A percentile compares a stretch with the other conserved stretches of the same genome.
phyloP scores from a whole-genome alignment of 2,797 vertebrate species.

The Siniperca obscura region DNA sequence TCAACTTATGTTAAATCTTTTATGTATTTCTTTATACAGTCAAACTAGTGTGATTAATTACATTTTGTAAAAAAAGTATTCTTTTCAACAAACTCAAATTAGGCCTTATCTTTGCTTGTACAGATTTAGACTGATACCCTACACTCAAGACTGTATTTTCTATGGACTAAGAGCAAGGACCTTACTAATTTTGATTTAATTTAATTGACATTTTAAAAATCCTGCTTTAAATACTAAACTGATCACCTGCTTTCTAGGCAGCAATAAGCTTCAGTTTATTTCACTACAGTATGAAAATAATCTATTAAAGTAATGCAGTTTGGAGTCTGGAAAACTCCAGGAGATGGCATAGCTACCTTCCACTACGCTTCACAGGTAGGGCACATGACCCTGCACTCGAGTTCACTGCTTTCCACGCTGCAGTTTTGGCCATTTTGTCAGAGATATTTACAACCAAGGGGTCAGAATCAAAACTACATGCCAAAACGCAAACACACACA shows the following conservation, averaged over 20 bases:
- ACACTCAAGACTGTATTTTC: not conserved
- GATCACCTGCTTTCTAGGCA: not conserved
- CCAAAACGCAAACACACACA: conserved; percentile 77
- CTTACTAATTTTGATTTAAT: not conserved
- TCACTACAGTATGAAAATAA: not conserved
- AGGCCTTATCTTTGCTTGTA: not conserved
- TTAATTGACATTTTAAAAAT: not conserved
- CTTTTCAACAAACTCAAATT: not conserved
- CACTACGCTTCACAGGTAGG: conserved; percentile 88
- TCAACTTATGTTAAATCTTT: not conserved
- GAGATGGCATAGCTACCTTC: conserved; percentile 87
- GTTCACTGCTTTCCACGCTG: conserved; percentile 91
- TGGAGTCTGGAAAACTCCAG: conserved; percentile 44
- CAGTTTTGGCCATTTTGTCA: conserved; percentile 94
- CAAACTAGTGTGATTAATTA: not conserved
- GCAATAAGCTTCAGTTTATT: not conserved
- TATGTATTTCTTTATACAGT: no score
- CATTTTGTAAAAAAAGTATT: conserved; percentile 4
- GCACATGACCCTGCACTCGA: conserved; percentile 86
- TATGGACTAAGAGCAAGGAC: not conserved
- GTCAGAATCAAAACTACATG: conserved; percentile 88
- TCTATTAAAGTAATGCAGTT: conserved; percentile 1
- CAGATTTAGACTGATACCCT: not conserved
- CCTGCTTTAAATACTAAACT: conserved; percentile 8
- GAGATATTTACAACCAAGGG: conserved; percentile 94